Evolutionary conservation across 2,113 vertebrate species (phyloP), one percentile per base, ranked within the genome.

Genomic region (Paraplagusia blochii): DNA sequence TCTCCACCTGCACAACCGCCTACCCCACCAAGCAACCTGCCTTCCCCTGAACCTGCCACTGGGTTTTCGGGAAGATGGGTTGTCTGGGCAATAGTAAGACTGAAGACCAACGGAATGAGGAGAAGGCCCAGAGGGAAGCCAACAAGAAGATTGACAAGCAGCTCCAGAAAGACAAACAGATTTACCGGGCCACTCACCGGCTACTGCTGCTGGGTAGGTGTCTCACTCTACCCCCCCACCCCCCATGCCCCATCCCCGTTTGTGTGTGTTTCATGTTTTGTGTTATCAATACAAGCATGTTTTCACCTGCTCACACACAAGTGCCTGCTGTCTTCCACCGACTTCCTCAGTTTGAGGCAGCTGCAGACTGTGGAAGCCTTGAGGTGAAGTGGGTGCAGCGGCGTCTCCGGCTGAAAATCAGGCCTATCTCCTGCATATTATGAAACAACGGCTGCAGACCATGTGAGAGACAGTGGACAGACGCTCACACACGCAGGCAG

Each of bases 131-230:
- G 90, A 91, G 94, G 56, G 93, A 95, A 84, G 92, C 92, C 83
- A 96, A 95, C 90, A 95, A 95, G 80, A 95, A 94, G 85, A 96
- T 96, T 78, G 93, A 95, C 81, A 95, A 94, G 74, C 95, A 95
- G 89, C 91, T 96, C 72, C 95, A 96, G 82, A 95, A 95, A 91
- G 94, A 95, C 92, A 96, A 96, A 88, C 94, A 95, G 91, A 91
- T 95, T 80, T 95, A 95, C 89, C 85, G 94, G 77, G 94, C 93
- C 43, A 96, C 95, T 75, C 94, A 96, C 88, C 92, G 94, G 79
- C 92, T 95, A 80, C 93, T 96, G 71, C 90, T 96, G 61, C 87
- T 95, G 82, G 95, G 94, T 95, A 91, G 89, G 94, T 90, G 53
- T 63, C 11, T 59, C 5, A 47, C 14, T 42, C 16, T 42, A 0